Conservation (phyloP, 2,888 invertebrate species). For the Drymonia ruficornis region DNA sequence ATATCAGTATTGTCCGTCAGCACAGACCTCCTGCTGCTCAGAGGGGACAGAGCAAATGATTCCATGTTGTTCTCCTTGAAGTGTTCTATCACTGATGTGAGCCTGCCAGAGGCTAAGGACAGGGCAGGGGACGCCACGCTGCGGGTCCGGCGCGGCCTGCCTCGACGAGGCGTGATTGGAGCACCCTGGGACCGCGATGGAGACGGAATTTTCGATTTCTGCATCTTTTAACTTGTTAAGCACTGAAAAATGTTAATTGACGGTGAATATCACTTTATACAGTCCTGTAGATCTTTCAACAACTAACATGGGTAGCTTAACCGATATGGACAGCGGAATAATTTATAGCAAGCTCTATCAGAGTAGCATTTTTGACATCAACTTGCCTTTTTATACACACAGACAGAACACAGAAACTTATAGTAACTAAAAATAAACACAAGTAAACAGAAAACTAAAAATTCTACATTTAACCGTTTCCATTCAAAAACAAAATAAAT, state of each 20-base stretch:
- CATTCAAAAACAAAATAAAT: too few species aligned
- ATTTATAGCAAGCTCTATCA: too few species aligned
- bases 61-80: conserved; percentile 48
- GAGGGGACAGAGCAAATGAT: conserved; percentile 59
- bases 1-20: conserved; percentile 68
- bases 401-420: too few species aligned
- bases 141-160: conserved; percentile 46
- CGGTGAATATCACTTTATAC: neutral
- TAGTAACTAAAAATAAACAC: too few species aligned
- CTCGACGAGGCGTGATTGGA: conserved; percentile 47
- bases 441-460: too few species aligned
- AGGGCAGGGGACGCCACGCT: conserved; percentile 63
- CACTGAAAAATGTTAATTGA: neutral
- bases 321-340: too few species aligned
- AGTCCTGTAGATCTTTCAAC: too few species aligned
- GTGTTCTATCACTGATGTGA: conserved; percentile 54
- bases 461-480: too few species aligned
- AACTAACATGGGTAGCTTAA: too few species aligned
- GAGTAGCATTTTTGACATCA: too few species aligned
- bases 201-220: conserved; percentile 56
- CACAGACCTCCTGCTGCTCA: conserved; percentile 56
- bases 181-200: conserved; percentile 62
- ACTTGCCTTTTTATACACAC: too few species aligned
- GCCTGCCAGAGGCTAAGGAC: conserved; percentile 52
- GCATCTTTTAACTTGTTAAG: conserved; percentile 38